Base-by-base conservation (phyloP, 2,797 vertebrate species). In the Arrhamphus sclerolepis region DNA sequence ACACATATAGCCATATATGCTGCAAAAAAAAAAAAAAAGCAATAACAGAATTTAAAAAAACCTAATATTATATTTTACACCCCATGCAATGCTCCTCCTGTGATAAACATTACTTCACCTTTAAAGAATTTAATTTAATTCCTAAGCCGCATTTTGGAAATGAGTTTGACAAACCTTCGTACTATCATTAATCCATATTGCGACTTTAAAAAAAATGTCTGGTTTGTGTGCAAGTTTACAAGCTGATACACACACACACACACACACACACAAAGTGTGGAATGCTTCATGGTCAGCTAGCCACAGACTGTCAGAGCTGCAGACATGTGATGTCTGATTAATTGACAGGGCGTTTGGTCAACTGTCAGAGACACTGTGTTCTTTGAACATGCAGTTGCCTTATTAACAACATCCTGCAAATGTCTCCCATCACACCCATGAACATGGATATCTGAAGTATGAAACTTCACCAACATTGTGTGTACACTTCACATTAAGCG, bases 271-370 rank as follows among this genome's bases (percentile, higher is more conserved):
- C 29, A 34, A 11, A 38, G 40, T 69, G 72, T 29, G 22, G 50
- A 73, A 56, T 0, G 18, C 3, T 11, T 74, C 75, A 71, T 47
- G 67, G 44, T 74, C 62, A 76, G 68, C 41, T 20, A 29, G 44
- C 13, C 53, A 51, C 56, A 70, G 24, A 70, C 39, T 73, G 52
- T 69, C 62, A 66, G 67, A 80, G 58, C 46, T 65, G 46, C 58
- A 51, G 55, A 47, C 56, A 55, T 56, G 76, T 46, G 34, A 47
- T 57, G 62, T 72, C 57, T 29, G 49, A 66, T 66, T 71, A 80
- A 83, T 72, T 75, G 74, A 70, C 68, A 73, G 53, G 47, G 53
- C 60, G 47, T 62, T 65, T 75, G 63, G 75, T 74, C 54, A 64
- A 49, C 65, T 67, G 58, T 56, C 19, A 65, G 70, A 53, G 62